These are phyloP conservation scores for Penaeus chinensis DNA, from an alignment of 1,140 invertebrate genomes.

Conservation along the genomic window DNA sequence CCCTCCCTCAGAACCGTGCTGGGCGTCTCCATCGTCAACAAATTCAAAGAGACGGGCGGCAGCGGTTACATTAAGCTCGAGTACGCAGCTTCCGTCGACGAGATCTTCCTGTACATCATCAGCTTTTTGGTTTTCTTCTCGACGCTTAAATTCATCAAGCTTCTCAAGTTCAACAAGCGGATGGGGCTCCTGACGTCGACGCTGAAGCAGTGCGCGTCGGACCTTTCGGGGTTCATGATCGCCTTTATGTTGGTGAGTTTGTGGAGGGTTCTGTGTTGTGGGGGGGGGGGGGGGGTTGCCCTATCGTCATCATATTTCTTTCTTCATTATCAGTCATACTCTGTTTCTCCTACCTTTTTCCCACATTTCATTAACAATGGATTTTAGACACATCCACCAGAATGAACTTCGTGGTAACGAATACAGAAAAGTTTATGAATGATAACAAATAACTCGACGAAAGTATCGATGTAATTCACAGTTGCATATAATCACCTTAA, in stretches of 20 bases:
- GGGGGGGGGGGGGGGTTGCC: too few species aligned
- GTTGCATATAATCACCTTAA: background rate
- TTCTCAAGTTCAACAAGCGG: slow-evolving; percentile 72
- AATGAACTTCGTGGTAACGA: too few species aligned
- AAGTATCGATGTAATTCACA: background rate
- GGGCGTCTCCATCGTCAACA: slow-evolving; percentile 66
- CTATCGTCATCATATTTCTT: too few species aligned
- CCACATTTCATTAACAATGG: too few species aligned
- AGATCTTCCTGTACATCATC: slow-evolving; percentile 70
- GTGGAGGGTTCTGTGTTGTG: background rate
- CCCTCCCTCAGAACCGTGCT: slow-evolving; percentile 54
- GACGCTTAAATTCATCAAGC: slow-evolving; percentile 71
- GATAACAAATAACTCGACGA: too few species aligned
- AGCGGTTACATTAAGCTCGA: slow-evolving; percentile 72
- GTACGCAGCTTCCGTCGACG: slow-evolving; percentile 70
- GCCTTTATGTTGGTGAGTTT: slow-evolving; percentile 67
- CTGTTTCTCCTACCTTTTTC: too few species aligned
- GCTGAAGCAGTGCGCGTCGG: slow-evolving; percentile 65
- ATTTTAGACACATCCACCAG: too few species aligned
- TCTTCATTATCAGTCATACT: too few species aligned
- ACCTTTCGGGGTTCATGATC: slow-evolving; percentile 66
- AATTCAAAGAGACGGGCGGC: slow-evolving; percentile 70
- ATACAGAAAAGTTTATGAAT: too few species aligned
- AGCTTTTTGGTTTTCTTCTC: slow-evolving; percentile 70
- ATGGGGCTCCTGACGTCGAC: slow-evolving; percentile 68